phyloP scores from a whole-genome alignment of 2,888 invertebrate genomes.

The Xanthia togata region DNA sequence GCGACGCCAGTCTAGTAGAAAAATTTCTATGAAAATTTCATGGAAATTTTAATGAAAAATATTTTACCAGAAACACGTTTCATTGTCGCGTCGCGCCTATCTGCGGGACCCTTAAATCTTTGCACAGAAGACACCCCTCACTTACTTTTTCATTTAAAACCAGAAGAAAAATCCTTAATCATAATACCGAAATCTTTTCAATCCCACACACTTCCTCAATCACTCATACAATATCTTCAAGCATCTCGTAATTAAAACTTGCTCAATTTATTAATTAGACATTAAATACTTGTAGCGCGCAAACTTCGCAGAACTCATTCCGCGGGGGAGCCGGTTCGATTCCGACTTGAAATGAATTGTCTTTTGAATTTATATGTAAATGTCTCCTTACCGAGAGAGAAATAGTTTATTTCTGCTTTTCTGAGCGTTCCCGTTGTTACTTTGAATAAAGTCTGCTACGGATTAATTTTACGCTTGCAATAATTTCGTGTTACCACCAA shows the following conservation, averaged over 20 bases:
- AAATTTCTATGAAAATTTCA: too few species aligned
- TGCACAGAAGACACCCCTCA: too few species aligned
- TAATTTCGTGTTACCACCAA: constrained; percentile 45
- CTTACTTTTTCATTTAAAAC: not conserved
- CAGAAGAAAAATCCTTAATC: not conserved
- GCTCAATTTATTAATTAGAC: constrained; percentile 74
- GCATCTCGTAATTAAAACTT: constrained; percentile 71
- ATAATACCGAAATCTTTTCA: not conserved
- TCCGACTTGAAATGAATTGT: constrained; percentile 72
- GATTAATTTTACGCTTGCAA: constrained; percentile 62
- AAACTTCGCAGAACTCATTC: constrained; percentile 73
- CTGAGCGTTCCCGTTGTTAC: constrained; percentile 60
- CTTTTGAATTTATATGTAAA: constrained; percentile 83
- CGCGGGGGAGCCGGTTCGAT: constrained; percentile 75
- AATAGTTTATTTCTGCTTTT: constrained; percentile 75
- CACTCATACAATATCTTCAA: constrained; percentile 49
- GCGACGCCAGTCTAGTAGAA: too few species aligned
- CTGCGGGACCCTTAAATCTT: not conserved
- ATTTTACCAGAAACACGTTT: too few species aligned
- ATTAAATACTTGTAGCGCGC: constrained; percentile 69
- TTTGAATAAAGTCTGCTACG: constrained; percentile 54
- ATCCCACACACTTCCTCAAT: constrained; percentile 42
- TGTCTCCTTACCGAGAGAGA: constrained; percentile 67
- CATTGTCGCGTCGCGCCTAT: too few species aligned
- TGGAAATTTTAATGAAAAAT: too few species aligned